Conservation (phyloP, 2,113 vertebrate species). For the Antennarius striatus region DNA sequence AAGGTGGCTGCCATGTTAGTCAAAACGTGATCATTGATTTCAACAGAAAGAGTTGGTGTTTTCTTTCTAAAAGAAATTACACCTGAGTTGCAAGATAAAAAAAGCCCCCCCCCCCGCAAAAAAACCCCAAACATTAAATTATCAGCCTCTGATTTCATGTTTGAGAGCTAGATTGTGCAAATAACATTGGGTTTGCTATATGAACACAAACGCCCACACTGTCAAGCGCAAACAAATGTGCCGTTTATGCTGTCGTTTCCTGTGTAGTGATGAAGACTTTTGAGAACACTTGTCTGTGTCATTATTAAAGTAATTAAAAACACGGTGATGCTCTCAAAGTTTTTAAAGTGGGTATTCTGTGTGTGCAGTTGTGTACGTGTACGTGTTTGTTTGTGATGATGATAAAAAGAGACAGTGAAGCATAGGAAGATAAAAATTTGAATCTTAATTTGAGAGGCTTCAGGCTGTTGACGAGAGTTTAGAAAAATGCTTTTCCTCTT, state of each 20-base stretch:
- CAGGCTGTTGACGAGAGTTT: slow-evolving; percentile 41
- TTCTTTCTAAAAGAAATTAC: slow-evolving; percentile 19
- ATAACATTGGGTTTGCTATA: slow-evolving; percentile 18
- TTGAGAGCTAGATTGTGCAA: slow-evolving; percentile 59
- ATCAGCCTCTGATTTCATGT: slow-evolving; percentile 65
- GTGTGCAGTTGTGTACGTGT: too few relatives aligned
- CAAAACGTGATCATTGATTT: too few relatives aligned
- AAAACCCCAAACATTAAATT: slow-evolving; percentile 66
- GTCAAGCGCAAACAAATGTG: not conserved
- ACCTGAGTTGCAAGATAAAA: too few relatives aligned
- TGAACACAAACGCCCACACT: not conserved
- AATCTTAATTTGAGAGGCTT: slow-evolving; percentile 52
- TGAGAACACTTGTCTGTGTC: slow-evolving; percentile 18
- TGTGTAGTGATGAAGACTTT: slow-evolving; percentile 16
- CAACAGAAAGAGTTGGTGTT: slow-evolving; percentile 4
- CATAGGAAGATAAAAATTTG: slow-evolving; percentile 14
- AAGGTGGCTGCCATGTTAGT: too few relatives aligned
- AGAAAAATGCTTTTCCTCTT: slow-evolving; percentile 32
- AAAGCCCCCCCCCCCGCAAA: too few relatives aligned
- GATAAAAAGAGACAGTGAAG: slow-evolving; percentile 3
- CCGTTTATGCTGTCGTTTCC: not conserved
- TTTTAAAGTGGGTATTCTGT: not conserved
- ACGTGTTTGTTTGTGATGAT: too few relatives aligned
- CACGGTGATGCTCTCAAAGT: slow-evolving; percentile 10
- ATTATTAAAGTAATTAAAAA: slow-evolving; percentile 20